Percentiles rank a stretch among this genome's conserved stretches.
phyloP scores from a whole-genome alignment of 2,888 invertebrate genomes.

The Catotricha subobsoleta region DNA sequence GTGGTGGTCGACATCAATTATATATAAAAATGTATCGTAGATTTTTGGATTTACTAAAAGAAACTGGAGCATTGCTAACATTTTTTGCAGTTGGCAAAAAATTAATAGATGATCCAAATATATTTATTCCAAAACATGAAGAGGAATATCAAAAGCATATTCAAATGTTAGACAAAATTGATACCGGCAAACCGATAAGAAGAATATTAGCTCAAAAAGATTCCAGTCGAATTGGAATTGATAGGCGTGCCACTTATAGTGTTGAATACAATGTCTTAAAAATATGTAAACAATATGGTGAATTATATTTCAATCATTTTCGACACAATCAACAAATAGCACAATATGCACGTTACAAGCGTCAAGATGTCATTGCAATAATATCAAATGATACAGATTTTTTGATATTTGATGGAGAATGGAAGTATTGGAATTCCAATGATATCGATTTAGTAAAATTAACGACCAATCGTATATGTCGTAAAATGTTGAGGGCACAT shows the following conservation, averaged over 20 bases:
- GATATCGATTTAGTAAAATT: neutral
- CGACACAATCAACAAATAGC: slow-evolving; percentile 4
- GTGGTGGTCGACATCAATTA: neutral
- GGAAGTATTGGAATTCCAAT: slow-evolving; percentile 6
- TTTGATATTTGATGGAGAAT: slow-evolving; percentile 6
- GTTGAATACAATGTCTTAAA: neutral
- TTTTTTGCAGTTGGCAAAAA: neutral
- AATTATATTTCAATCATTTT: neutral
- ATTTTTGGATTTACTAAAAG: neutral
- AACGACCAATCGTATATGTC: neutral
- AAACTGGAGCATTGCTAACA: neutral
- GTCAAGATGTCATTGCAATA: slow-evolving; percentile 2
- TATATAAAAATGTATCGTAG: neutral
- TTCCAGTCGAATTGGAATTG: too few species aligned
- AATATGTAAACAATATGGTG: neutral
- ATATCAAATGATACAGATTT: slow-evolving; percentile 5
- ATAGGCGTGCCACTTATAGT: too few species aligned
- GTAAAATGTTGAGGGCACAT: neutral
- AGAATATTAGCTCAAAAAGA: too few species aligned
- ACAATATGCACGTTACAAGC: neutral
- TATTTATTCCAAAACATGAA: neutral
- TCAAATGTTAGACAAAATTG: neutral
- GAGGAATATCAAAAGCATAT: neutral
- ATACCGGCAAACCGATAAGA: too few species aligned
- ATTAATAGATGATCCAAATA: neutral